Evolutionary conservation across 2,113 vertebrate species (phyloP).

Genomic region (Tragelaphus imberbis): DNA sequence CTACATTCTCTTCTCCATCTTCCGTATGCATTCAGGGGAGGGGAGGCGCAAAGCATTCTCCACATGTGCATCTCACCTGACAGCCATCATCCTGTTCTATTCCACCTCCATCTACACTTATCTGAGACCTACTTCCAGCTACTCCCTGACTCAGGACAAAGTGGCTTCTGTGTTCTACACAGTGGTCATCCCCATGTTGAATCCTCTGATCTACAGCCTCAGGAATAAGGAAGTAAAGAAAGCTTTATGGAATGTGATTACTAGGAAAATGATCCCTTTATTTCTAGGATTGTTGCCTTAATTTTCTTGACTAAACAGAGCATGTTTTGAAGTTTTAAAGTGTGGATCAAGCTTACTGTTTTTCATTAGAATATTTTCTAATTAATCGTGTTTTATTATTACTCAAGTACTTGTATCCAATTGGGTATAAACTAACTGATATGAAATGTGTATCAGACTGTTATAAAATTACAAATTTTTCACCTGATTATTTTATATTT

Average conservation of each 20-base stretch:
- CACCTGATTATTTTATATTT: neutral
- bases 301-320: neutral
- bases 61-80: no score
- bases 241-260: neutral
- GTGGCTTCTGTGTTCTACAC: no score
- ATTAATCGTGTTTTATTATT: neutral
- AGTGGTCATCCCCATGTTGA: no score
- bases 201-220: no score
- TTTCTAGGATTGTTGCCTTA: neutral
- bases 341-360: neutral
- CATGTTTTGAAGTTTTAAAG: neutral
- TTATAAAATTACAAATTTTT: fast-evolving
- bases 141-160: no score
- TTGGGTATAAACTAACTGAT: neutral
- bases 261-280: neutral
- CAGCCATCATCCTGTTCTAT: no score
- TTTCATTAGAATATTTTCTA: neutral
- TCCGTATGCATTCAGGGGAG: no score
- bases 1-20: no score
- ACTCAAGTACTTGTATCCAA: neutral
- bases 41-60: no score
- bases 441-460: no score
- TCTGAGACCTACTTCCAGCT: neutral
- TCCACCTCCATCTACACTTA: no score
- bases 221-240: fast-evolving